Evolutionary conservation across 1,140 invertebrate species (phyloP).

Genomic region (Drosophila trapezifrons): DNA sequence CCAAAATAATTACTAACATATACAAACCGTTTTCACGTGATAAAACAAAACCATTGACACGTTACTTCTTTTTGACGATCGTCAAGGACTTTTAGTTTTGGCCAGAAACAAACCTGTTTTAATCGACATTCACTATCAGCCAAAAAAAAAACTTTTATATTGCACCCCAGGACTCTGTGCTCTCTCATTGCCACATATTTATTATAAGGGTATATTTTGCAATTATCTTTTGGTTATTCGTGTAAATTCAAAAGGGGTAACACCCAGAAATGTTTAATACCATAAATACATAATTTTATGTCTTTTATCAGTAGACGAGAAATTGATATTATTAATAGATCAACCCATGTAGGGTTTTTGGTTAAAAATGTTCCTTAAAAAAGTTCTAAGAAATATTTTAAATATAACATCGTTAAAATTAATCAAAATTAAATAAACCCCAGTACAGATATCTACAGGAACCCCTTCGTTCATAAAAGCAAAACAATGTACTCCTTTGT

Average conservation of each 20-base stretch:
- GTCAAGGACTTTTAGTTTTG: constrained; percentile 26
- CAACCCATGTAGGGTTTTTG: too few relatives aligned
- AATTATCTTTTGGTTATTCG: constrained; percentile 36
- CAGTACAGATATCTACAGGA: too few relatives aligned
- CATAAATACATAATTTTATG: constrained; percentile 1
- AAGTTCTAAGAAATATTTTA: neutral
- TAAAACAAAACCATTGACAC: constrained; percentile 48
- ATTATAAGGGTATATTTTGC: constrained; percentile 39
- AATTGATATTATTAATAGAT: too few relatives aligned
- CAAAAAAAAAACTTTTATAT: constrained; percentile 11
- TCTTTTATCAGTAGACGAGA: neutral
- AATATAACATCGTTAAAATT: neutral
- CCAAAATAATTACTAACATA: constrained; percentile 19
- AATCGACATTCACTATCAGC: constrained; percentile 34
- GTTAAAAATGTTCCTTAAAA: neutral
- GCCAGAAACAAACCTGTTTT: constrained; percentile 29
- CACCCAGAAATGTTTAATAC: constrained; percentile 10
- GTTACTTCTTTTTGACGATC: constrained; percentile 11
- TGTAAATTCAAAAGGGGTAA: constrained; percentile 23
- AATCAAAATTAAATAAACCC: neutral
- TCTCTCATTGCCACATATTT: constrained; percentile 32
- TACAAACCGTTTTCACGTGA: constrained; percentile 45
- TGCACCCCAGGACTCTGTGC: constrained; percentile 6
- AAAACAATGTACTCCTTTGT: constrained; percentile 20
- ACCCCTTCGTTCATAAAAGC: neutral